phyloP scores from a whole-genome alignment of 2,888 invertebrate species.

The Seladonia tumulorum region DNA sequence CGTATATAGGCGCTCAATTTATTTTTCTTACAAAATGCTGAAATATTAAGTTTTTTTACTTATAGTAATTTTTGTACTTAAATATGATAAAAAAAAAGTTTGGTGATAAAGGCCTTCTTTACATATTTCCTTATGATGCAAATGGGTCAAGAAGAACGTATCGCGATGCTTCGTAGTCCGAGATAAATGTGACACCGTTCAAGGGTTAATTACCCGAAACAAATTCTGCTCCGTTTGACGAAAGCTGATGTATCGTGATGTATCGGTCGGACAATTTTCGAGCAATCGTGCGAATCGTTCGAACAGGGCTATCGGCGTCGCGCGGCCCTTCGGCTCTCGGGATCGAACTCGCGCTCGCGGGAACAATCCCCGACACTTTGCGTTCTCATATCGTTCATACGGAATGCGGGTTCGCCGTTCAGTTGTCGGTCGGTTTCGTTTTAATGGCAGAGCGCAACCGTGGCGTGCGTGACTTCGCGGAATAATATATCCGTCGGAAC shows the following conservation, averaged over 20 bases:
- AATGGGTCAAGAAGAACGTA: too few relatives aligned
- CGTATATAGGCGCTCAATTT: too few relatives aligned
- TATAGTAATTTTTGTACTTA: too few relatives aligned
- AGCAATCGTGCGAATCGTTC: not conserved
- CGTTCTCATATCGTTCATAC: slow-evolving; percentile 6
- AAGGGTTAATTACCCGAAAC: not conserved
- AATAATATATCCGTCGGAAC: slow-evolving; percentile 50
- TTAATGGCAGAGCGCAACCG: slow-evolving; percentile 48
- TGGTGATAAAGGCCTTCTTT: too few relatives aligned
- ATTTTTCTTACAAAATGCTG: too few relatives aligned
- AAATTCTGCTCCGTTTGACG: too few relatives aligned
- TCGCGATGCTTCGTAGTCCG: not conserved
- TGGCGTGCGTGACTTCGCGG: slow-evolving; percentile 56
- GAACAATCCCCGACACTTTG: not conserved
- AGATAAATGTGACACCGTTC: accelerated
- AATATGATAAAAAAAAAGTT: too few relatives aligned
- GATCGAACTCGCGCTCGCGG: slow-evolving; percentile 40
- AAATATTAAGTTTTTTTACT: too few relatives aligned
- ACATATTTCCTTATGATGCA: too few relatives aligned
- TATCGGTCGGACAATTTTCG: not conserved
- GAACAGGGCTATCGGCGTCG: not conserved
- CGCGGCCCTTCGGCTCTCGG: slow-evolving; percentile 1
- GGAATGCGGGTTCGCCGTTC: not conserved
- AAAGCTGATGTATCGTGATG: slow-evolving; percentile 5
- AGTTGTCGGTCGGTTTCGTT: slow-evolving; percentile 51